Base-by-base conservation (phyloP, 2,113 vertebrate species). In the Muntiacus muntjak region DNA sequence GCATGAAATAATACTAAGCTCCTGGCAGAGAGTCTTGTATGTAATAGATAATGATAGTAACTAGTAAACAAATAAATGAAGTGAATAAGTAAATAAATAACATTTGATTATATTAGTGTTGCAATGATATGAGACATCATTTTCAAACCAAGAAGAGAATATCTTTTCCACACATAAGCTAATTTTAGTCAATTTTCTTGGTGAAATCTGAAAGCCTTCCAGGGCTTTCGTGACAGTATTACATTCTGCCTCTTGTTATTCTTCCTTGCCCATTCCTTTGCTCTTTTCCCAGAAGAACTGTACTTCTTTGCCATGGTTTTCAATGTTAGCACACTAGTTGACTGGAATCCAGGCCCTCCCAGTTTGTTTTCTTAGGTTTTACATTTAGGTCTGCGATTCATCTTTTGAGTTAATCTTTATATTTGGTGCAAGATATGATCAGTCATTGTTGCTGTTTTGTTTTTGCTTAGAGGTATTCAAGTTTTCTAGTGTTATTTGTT, bases 261-360 rank as follows among this genome's bases (percentile, higher is more conserved):
- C 45, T 10, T 85, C n/a, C 85, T 45, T 89, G 10, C 10, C 4
- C 4, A 4, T n/a, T 45, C 62, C 74, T 87, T n/a, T 54, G 30
- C 50, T n/a, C 26, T 83, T 71, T 91, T 60, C 25, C 60, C 45
- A 1, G 36, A n/a, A 40, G 52, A 33, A 19, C 57, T 40, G 17
- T 21, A 28, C 6, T 45, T 76, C 47, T 55, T 1, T 16, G 9
- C 33, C 15, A 0, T 40, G 15, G 1, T 52, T 1, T 15, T 58
- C 40, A 2, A 0, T 12, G 33, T 19, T 4, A n/a, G 19, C n/a
- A 13, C 3, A 21, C 25, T 7, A 0, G 50, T 1, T 14, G 82
- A 40, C 30, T 50, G 4, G 82, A 91, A 21, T 47, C 16, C 25
- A 54, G 3, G 79, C 6, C 6, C 5, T 88, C 19, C 25, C 14